phyloP scores from a whole-genome alignment of 2,797 vertebrate genomes.

The Sebastes kiyomatsui region DNA sequence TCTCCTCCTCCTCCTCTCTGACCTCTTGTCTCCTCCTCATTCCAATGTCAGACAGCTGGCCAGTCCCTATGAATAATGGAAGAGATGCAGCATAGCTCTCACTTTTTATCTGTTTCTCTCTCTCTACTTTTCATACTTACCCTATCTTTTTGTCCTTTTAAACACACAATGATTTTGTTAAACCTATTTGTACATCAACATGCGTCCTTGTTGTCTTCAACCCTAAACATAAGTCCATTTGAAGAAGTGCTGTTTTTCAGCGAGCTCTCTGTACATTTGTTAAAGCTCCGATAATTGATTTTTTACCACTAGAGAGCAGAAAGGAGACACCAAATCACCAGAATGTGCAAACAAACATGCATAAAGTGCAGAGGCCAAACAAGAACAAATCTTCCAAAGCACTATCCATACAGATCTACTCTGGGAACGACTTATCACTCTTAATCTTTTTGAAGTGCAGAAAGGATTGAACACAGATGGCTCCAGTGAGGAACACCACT shows the following conservation, averaged over 20 bases:
- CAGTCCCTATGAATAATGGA: slow-evolving; percentile 66
- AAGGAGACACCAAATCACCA: not conserved
- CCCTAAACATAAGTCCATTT: not conserved
- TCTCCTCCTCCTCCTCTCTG: slow-evolving; percentile 24
- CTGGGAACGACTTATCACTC: not conserved
- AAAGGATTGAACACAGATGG: not conserved
- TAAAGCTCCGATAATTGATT: slow-evolving; percentile 7
- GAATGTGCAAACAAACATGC: not conserved
- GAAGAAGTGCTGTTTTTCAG: not conserved
- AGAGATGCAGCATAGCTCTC: slow-evolving; percentile 31
- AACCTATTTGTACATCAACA: not conserved
- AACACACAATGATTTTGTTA: not conserved
- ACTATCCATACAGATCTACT: not conserved
- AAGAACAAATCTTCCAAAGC: slow-evolving; percentile 12
- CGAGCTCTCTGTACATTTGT: not conserved
- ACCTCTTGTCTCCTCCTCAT: slow-evolving; percentile 54
- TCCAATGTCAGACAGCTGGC: slow-evolving; percentile 57
- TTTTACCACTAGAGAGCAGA: not conserved
- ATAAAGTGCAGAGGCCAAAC: slow-evolving; percentile 1
- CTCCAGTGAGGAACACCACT: not conserved
- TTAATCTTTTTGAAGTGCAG: slow-evolving; percentile 16
- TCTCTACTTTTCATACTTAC: slow-evolving; percentile 28
- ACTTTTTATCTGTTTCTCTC: slow-evolving; percentile 26
- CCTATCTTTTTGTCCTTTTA: slow-evolving; percentile 7
- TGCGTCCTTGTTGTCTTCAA: not conserved